phyloP scores from a whole-genome alignment of 2,797 vertebrate species.

The Sebastolobus alascanus region DNA sequence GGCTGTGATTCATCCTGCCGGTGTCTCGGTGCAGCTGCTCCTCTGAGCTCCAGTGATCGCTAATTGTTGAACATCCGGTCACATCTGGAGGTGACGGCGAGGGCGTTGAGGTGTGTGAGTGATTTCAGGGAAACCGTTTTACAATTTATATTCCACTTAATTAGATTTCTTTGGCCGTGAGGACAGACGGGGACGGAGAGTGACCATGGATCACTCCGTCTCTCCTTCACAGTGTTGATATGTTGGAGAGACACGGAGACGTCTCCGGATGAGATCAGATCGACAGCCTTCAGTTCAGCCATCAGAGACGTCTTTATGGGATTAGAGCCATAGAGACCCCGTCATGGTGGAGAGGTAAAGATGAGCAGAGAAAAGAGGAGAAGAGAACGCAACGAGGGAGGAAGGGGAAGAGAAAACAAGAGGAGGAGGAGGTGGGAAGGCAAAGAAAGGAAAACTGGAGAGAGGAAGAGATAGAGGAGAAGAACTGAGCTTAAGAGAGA shows the following conservation, averaged over 20 bases:
- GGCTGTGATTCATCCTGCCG: not conserved
- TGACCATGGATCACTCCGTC: conserved; percentile 4
- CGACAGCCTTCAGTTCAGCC: conserved; percentile 46
- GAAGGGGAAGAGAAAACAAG: not conserved
- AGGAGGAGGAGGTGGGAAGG: not conserved
- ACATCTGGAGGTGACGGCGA: conserved; percentile 48
- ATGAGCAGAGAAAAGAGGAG: conserved; percentile 5
- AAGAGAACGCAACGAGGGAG: not conserved
- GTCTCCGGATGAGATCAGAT: conserved; percentile 66
- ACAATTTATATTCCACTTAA: conserved; percentile 62
- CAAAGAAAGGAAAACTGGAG: not conserved
- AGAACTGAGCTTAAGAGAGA: not conserved
- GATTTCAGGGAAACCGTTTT: conserved; percentile 55
- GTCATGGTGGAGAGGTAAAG: not conserved
- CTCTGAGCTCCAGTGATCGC: conserved; percentile 47
- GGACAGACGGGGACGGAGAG: conserved; percentile 33
- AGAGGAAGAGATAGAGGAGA: not conserved
- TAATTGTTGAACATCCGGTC: conserved; percentile 52
- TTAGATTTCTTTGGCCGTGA: conserved; percentile 60
- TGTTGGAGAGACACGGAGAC: conserved; percentile 31
- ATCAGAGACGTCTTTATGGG: conserved; percentile 63
- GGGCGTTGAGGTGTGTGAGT: conserved; percentile 24
- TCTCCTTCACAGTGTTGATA: conserved; percentile 53
- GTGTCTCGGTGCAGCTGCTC: conserved; percentile 47
- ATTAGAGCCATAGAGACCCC: conserved; percentile 34